These are phyloP conservation scores for Podabrus alpinus DNA, from an alignment of 2,888 invertebrate genomes.

Conservation along the genomic window DNA sequence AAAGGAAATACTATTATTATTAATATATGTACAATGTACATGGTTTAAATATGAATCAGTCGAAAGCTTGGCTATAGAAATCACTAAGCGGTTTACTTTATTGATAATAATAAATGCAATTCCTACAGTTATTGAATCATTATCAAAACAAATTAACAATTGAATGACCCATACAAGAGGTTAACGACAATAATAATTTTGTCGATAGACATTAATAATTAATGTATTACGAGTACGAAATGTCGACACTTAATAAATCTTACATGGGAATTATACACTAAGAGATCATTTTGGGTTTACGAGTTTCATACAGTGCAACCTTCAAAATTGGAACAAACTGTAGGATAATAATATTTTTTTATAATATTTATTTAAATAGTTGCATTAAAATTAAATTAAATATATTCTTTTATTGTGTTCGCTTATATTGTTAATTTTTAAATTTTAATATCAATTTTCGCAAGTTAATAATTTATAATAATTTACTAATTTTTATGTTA, in stretches of 20 bases:
- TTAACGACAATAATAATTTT: not conserved
- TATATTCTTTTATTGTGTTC: too few species aligned
- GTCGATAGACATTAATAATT: not conserved
- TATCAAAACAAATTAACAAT: not conserved
- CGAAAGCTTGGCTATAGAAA: not conserved
- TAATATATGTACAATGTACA: too few species aligned
- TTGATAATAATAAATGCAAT: not conserved
- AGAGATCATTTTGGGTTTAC: not conserved
- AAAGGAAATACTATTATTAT: too few species aligned
- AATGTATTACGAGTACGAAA: not conserved
- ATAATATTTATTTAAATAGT: too few species aligned
- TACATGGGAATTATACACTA: not conserved
- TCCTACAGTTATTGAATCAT: not conserved
- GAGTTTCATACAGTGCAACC: not conserved
- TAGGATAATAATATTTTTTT: too few species aligned
- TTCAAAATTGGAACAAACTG: not conserved
- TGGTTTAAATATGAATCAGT: too few species aligned
- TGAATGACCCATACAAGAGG: not conserved
- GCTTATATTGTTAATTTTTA: too few species aligned
- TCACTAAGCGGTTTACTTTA: not conserved
- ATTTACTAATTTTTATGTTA: too few species aligned
- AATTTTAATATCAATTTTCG: too few species aligned
- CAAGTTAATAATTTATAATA: too few species aligned
- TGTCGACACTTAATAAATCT: not conserved
- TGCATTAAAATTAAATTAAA: too few species aligned